Percentiles rank a stretch among this genome's conserved stretches.
Conservation (phyloP, 2,888 invertebrate species). For the Brachypalpus laphriformis region DNA sequence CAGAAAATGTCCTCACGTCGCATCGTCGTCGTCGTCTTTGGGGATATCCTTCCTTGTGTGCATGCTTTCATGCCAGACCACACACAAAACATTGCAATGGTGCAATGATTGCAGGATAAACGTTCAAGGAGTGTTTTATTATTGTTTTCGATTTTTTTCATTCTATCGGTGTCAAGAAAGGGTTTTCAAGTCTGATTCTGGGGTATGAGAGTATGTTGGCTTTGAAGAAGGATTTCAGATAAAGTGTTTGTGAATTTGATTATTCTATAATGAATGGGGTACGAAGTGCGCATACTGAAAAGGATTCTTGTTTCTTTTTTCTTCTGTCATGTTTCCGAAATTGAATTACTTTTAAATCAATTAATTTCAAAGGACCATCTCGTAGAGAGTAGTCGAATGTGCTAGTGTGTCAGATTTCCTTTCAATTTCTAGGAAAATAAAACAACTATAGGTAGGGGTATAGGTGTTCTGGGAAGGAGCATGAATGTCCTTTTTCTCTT, state of each 20-base stretch:
- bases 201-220: conserved; percentile 1
- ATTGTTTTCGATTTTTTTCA: conserved; percentile 3
- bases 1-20: conserved; percentile 56
- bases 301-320: conserved; percentile 5
- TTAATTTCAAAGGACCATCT: too few relatives aligned
- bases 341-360: background rate
- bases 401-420: conserved; percentile 1
- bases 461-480: background rate
- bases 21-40: conserved; percentile 22
- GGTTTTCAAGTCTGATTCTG: background rate
- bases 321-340: background rate
- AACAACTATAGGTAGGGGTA: background rate
- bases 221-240: conserved; percentile 23
- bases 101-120: conserved; percentile 69
- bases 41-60: background rate
- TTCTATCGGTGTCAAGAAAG: background rate
- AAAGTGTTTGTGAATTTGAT: conserved; percentile 49
- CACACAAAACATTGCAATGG: conserved; percentile 54
- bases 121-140: conserved; percentile 42
- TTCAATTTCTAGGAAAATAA: conserved; percentile 8
- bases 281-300: conserved; percentile 26
- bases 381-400: too few relatives aligned
- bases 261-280: conserved; percentile 43
- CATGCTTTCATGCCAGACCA: conserved; percentile 43
- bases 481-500: conserved; percentile 29